Conservation (phyloP, 2,113 vertebrate genomes). For the Gopherus evgoodei region DNA sequence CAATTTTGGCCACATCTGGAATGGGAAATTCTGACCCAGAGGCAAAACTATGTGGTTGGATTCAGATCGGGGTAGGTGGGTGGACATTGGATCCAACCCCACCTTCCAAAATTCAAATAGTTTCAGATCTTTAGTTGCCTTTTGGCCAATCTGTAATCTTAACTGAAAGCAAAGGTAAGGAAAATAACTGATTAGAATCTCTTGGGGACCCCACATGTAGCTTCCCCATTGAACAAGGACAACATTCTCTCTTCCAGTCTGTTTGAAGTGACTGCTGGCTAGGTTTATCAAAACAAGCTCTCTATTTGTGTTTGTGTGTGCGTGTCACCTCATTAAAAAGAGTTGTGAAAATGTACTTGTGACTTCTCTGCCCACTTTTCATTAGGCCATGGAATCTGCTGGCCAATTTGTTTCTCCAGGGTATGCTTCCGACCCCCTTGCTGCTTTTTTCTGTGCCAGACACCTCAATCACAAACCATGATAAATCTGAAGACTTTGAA, state of each 20-base stretch:
- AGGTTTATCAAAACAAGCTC: neutral
- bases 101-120: neutral
- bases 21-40: neutral
- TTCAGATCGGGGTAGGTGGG: neutral
- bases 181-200: neutral
- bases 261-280: neutral
- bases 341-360: accelerated
- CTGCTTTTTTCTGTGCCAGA: neutral
- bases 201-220: neutral
- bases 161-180: neutral
- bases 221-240: neutral
- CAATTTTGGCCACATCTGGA: neutral
- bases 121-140: neutral
- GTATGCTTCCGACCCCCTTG: neutral
- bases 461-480: neutral
- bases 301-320: neutral
- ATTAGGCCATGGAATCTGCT: neutral
- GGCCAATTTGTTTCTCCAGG: neutral
- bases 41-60: neutral
- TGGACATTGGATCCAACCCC: neutral
- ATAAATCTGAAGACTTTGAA: neutral
- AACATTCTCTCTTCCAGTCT: neutral
- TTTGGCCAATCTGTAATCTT: neutral
- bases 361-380: neutral
- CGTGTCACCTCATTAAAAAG: neutral